Evolutionary conservation across 1,140 invertebrate species (phyloP).

Genomic region (Leptopilina clavipes): DNA sequence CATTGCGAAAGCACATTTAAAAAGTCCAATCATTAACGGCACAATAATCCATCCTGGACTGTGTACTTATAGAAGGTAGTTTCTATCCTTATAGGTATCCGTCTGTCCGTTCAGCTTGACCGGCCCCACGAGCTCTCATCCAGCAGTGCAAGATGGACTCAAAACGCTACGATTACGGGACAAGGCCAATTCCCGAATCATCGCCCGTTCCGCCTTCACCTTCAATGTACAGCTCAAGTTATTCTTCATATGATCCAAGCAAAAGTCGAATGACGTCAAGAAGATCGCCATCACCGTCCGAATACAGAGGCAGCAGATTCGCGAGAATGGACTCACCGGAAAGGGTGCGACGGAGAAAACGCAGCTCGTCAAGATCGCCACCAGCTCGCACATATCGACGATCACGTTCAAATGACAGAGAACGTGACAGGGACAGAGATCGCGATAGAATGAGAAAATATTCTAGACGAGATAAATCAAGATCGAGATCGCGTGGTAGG

Average conservation of each 20-base stretch:
- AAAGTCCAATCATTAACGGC: constrained; percentile 64
- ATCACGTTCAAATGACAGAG: constrained; percentile 61
- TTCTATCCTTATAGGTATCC: constrained; percentile 75
- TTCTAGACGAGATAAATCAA: constrained; percentile 64
- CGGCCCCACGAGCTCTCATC: constrained; percentile 15
- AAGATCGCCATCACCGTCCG: constrained; percentile 61
- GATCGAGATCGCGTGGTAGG: constrained; percentile 61
- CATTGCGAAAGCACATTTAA: constrained; percentile 51
- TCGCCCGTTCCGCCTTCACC: constrained; percentile 68
- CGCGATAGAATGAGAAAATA: constrained; percentile 55
- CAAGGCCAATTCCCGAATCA: constrained; percentile 59
- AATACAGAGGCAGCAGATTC: constrained; percentile 57
- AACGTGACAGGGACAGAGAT: constrained; percentile 33
- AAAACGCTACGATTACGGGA: constrained; percentile 58
- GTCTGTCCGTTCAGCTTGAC: constrained; percentile 55
- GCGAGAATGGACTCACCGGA: constrained; percentile 63
- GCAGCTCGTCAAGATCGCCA: constrained; percentile 63
- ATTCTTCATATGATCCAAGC: constrained; percentile 56
- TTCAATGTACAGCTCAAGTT: constrained; percentile 64
- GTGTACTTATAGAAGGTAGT: constrained; percentile 74
- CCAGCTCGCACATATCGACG: constrained; percentile 57
- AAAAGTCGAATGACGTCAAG: constrained; percentile 61
- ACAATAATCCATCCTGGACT: constrained; percentile 52
- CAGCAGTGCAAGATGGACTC: constrained; percentile 58
- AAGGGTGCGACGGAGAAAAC: constrained; percentile 58